phyloP scores from a whole-genome alignment of 1,140 invertebrate species.

The Papilio aristodemus region DNA sequence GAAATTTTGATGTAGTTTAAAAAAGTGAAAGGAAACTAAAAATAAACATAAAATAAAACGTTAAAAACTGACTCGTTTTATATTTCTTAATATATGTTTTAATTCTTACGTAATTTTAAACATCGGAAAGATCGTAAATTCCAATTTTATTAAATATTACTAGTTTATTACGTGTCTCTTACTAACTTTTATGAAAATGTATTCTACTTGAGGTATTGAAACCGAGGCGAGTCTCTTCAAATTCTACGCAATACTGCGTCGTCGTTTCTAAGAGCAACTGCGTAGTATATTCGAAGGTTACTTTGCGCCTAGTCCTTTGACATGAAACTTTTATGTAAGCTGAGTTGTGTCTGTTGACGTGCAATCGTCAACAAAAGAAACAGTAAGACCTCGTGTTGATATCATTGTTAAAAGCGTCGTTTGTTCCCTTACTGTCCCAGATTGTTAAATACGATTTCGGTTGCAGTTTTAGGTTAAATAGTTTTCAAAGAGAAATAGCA shows the following conservation, averaged over 20 bases:
- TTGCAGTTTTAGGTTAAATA: background rate
- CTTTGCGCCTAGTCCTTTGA: background rate
- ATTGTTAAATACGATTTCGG: background rate
- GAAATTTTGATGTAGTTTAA: too few relatives aligned
- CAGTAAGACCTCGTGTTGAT: background rate
- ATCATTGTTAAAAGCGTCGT: background rate
- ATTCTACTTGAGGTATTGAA: background rate
- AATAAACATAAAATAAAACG: too few relatives aligned
- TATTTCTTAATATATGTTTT: too few relatives aligned
- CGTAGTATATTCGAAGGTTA: background rate
- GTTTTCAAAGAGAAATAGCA: too few relatives aligned
- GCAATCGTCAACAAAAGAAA: background rate
- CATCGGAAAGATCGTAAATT: too few relatives aligned
- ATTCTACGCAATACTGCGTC: background rate
- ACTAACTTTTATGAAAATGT: background rate
- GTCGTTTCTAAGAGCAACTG: background rate
- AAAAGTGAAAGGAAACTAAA: too few relatives aligned
- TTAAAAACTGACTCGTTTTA: too few relatives aligned
- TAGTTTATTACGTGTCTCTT: background rate
- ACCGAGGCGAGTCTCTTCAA: background rate
- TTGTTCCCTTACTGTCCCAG: slow-evolving; percentile 2
- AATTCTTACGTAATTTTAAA: too few relatives aligned
- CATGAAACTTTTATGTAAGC: background rate
- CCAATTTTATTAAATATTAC: too few relatives aligned
- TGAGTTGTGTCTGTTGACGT: background rate